Conservation (phyloP, 2,888 invertebrate genomes). For the Pocota personata region DNA sequence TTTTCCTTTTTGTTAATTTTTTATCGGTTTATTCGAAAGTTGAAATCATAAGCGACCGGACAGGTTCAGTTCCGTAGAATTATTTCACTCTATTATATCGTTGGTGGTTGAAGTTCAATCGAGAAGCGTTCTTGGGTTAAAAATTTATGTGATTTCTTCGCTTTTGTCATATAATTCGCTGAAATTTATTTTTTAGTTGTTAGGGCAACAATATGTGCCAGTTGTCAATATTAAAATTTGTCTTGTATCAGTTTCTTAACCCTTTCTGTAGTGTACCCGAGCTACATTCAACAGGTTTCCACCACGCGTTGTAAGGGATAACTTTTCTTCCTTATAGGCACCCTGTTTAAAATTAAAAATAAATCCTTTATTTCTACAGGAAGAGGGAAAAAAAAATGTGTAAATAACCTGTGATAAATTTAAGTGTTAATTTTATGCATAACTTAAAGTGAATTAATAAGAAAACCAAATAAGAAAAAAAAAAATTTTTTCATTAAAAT, state of each 20-base stretch:
- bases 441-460: constrained; percentile 21
- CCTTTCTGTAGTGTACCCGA: no score
- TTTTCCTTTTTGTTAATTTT: constrained; percentile 77
- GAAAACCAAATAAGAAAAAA: constrained; percentile 18
- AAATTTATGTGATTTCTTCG: not conserved
- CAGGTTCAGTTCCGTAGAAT: constrained; percentile 51
- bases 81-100: constrained; percentile 31
- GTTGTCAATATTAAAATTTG: not conserved
- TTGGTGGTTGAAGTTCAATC: constrained; percentile 2
- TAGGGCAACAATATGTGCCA: not conserved
- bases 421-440: constrained; percentile 25
- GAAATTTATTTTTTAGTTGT: not conserved
- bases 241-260: not conserved
- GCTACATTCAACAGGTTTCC: constrained; percentile 65
- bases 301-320: constrained; percentile 44
- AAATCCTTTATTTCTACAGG: not conserved
- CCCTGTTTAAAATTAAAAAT: not conserved
- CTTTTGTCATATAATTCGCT: not conserved
- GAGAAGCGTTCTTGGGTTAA: not conserved
- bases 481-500: not conserved
- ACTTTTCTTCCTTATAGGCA: not conserved
- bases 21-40: constrained; percentile 78
- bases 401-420: constrained; percentile 51
- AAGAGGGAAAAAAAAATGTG: constrained; percentile 34
- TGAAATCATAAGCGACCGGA: constrained; percentile 79